A percentile compares a stretch with the other conserved stretches of the same genome.
Conservation (phyloP, 64 coral and sea anemone species). For the Montipora cactus region DNA sequence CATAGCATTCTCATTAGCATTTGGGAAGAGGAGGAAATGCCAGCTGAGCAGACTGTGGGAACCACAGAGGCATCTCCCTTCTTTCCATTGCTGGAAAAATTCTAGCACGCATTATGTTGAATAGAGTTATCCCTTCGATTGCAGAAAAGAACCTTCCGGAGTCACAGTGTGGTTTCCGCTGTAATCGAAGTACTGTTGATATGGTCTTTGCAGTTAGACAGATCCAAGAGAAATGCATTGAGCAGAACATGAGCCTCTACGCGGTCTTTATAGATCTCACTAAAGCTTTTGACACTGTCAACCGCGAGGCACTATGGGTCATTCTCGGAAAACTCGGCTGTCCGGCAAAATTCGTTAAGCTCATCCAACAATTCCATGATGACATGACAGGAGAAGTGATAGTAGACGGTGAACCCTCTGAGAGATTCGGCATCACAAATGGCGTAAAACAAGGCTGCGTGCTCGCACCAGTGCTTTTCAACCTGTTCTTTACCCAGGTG, state of each 20-base stretch:
- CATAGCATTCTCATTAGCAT: too few species aligned
- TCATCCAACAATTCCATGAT: neutral
- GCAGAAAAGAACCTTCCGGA: too few species aligned
- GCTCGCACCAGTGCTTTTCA: constrained; percentile 12
- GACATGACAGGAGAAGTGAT: constrained; percentile 7
- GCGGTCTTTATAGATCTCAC: constrained; percentile 11
- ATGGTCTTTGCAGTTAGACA: neutral
- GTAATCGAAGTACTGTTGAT: too few species aligned
- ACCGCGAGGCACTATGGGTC: neutral
- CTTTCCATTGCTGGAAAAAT: too few species aligned
- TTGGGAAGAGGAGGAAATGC: too few species aligned
- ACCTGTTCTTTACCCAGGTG: constrained; percentile 2
- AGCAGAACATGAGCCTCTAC: constrained; percentile 43
- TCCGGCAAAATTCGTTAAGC: constrained; percentile 20
- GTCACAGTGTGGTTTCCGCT: too few species aligned
- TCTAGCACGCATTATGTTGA: too few species aligned
- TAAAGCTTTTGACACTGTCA: neutral
- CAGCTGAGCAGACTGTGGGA: too few species aligned
- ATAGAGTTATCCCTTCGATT: too few species aligned
- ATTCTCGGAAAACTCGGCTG: neutral
- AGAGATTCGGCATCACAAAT: neutral
- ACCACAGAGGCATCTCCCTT: too few species aligned
- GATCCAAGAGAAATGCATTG: constrained; percentile 33
- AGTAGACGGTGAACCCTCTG: neutral
- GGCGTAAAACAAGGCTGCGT: constrained; percentile 28